Conservation (phyloP, 2,888 invertebrate species). For the Eretmocerus hayati region DNA sequence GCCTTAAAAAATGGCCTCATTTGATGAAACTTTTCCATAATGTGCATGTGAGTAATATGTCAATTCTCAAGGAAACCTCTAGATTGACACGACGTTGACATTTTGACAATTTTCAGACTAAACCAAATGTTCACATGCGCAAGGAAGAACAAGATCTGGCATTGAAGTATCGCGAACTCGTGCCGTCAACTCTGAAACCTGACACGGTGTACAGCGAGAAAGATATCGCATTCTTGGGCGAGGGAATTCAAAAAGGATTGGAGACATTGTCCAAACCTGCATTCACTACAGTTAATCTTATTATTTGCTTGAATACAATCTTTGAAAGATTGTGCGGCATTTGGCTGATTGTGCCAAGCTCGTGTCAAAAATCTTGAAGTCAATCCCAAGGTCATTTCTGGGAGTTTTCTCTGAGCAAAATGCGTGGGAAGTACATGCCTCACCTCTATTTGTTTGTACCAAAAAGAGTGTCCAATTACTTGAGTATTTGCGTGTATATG, state of each 20-base stretch:
- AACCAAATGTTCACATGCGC: too few relatives aligned
- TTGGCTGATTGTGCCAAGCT: neutral
- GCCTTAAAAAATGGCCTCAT: slow-evolving; percentile 7
- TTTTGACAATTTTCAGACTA: neutral
- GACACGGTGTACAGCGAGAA: too few relatives aligned
- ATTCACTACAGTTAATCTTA: neutral
- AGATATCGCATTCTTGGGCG: neutral
- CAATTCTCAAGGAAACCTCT: neutral
- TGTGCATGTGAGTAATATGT: neutral
- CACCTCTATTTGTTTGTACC: too few relatives aligned
- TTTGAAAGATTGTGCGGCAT: slow-evolving; percentile 6
- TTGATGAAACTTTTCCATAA: neutral
- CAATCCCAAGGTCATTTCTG: too few relatives aligned
- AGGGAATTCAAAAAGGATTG: neutral
- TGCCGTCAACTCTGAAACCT: too few relatives aligned
- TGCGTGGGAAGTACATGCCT: too few relatives aligned
- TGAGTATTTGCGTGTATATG: too few relatives aligned
- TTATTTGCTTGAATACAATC: slow-evolving; percentile 1
- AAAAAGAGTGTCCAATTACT: too few relatives aligned
- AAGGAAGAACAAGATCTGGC: too few relatives aligned
- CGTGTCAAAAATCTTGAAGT: too few relatives aligned
- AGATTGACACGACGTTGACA: neutral
- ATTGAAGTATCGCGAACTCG: too few relatives aligned
- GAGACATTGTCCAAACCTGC: neutral
- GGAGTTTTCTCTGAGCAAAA: too few relatives aligned